phyloP scores from a whole-genome alignment of 2,888 invertebrate genomes.

The Flexamia atlantica region DNA sequence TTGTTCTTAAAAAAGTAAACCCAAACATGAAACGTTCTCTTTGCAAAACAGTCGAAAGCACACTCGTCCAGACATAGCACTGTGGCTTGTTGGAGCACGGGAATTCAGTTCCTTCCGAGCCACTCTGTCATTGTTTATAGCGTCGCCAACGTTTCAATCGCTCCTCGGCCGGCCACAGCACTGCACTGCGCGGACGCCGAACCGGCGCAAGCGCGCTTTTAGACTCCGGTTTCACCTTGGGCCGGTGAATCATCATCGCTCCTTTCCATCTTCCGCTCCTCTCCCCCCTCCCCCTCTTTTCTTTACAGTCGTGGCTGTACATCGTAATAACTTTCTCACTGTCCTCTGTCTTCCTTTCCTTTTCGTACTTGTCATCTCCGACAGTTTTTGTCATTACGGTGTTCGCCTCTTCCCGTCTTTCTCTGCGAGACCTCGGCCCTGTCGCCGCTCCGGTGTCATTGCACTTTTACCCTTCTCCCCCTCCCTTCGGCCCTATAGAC shows the following conservation, averaged over 20 bases:
- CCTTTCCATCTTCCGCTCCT: slow-evolving; percentile 46
- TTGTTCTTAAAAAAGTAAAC: too few relatives aligned
- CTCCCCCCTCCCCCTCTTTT: slow-evolving; percentile 21
- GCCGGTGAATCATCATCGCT: slow-evolving; percentile 52
- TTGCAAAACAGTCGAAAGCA: too few relatives aligned
- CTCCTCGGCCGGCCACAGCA: neutral
- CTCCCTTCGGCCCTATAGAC: neutral
- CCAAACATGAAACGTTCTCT: too few relatives aligned
- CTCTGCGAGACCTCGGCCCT: neutral
- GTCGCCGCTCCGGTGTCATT: slow-evolving; percentile 9
- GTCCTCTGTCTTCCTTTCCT: neutral
- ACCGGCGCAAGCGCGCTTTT: slow-evolving; percentile 17
- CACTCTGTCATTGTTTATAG: slow-evolving; percentile 10
- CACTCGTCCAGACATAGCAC: too few relatives aligned
- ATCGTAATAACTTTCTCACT: slow-evolving; percentile 42
- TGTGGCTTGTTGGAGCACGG: too few relatives aligned
- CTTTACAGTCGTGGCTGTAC: neutral
- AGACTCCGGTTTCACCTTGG: slow-evolving; percentile 53
- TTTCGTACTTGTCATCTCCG: slow-evolving; percentile 17
- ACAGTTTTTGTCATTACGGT: slow-evolving; percentile 28
- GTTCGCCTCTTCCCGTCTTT: slow-evolving; percentile 10
- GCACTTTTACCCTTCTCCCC: neutral
- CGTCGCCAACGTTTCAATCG: slow-evolving; percentile 18
- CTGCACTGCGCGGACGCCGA: neutral
- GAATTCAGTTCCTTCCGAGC: too few relatives aligned